A percentile compares a stretch with the other conserved stretches of the same genome.
Evolutionary conservation across 2,888 invertebrate species (phyloP).

Genomic region (Abrostola triplasia): DNA sequence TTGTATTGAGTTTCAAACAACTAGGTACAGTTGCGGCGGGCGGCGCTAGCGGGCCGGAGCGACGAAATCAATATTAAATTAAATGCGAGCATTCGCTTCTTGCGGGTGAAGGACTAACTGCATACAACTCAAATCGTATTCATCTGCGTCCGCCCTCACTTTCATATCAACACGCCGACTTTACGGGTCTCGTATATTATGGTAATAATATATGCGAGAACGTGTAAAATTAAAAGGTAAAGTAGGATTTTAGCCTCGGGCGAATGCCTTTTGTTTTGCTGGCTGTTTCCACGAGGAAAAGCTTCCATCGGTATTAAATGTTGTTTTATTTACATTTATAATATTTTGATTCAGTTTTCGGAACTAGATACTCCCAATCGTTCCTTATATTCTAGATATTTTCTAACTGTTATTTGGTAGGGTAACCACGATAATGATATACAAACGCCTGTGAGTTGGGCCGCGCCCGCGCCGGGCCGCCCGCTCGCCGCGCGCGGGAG

Average conservation of each 20-base stretch:
- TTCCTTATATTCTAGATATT: no score
- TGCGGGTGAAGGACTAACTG: conserved; percentile 16
- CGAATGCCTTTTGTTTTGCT: neutral
- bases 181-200: neutral
- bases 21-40: conserved; percentile 3
- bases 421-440: no score
- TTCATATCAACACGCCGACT: neutral
- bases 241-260: neutral
- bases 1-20: conserved; percentile 12
- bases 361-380: no score
- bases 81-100: conserved; percentile 26
- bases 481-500: neutral
- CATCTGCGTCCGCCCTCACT: neutral
- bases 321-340: conserved; percentile 2
- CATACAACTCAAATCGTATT: neutral
- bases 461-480: no score
- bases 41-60: neutral
- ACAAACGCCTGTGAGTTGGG: no score
- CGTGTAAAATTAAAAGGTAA: conserved; percentile 1
- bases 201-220: neutral
- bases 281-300: neutral
- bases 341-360: neutral
- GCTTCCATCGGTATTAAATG: neutral
- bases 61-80: conserved; percentile 34
- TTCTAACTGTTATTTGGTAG: no score